Evolutionary conservation across 2,888 invertebrate species (phyloP).

Genomic region (Oscheius sp.): DNA sequence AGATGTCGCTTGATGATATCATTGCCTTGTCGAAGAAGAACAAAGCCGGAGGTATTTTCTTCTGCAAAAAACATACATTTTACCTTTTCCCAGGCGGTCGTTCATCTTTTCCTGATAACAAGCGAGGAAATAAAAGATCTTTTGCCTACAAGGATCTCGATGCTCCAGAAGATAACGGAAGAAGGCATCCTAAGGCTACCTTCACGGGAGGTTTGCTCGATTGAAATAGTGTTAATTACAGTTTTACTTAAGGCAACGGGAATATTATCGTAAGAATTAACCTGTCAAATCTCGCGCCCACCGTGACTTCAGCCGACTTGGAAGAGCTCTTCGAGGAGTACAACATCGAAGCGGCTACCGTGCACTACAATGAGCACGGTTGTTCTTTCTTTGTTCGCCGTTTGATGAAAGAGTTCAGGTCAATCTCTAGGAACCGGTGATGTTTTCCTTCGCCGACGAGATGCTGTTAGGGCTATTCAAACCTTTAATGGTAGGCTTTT

Average conservation of each 20-base stretch:
- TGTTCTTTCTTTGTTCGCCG: background rate
- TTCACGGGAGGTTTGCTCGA: background rate
- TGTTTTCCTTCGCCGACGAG: constrained; percentile 49
- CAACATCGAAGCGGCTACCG: constrained; percentile 47
- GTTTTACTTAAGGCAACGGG: constrained; percentile 5
- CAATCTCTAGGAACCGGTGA: constrained; percentile 60
- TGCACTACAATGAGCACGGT: constrained; percentile 60
- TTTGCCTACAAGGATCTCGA: constrained; percentile 19
- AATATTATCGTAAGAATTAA: constrained; percentile 47
- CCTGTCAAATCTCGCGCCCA: constrained; percentile 53
- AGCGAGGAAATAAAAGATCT: background rate
- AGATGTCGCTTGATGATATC: constrained; percentile 54
- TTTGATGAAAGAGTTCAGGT: constrained; percentile 32
- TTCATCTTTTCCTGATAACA: background rate
- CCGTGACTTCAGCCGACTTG: constrained; percentile 53
- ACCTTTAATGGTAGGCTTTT: constrained; percentile 52
- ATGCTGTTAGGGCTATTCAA: constrained; percentile 48
- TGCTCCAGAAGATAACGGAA: constrained; percentile 10
- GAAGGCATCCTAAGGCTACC: background rate
- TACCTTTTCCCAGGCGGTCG: background rate
- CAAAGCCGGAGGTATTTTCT: constrained; percentile 32
- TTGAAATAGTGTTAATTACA: no score
- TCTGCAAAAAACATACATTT: no score
- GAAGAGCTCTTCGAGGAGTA: constrained; percentile 56
- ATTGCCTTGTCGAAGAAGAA: constrained; percentile 48